Evolutionary conservation across 2,888 invertebrate genomes (phyloP), one percentile per base, ranked within the genome.

Genomic region (Andrena dorsata): DNA sequence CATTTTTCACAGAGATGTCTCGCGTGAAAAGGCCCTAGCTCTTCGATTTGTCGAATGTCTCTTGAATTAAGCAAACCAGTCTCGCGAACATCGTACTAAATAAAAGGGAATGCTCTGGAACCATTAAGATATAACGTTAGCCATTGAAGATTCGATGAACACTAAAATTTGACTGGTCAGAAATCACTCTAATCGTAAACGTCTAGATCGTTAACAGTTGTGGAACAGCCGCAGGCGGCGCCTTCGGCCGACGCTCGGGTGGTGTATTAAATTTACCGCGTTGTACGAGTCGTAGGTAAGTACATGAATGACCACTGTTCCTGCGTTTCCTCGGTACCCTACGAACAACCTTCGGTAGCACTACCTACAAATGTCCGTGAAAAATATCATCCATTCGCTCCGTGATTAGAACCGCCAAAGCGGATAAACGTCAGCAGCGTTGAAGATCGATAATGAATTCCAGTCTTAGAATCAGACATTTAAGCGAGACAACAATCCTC

Each of bases 171-270:
- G 65, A 49, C n/a, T 58, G 58, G 32, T n/a, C 30, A 65, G 64
- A 72, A 65, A 76, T 76, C 64, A 72, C 23, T n/a, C n/a, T 65
- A 76, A 72, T 72, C 76, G 76, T 65, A 65, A 76, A 76, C 26
- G 76, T 76, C 72, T 28, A 49, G 56, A 72, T 49, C 64, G 76
- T 65, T 72, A 72, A 72, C 56, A 23, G 13, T 72, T n/a, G 64
- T 16, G 30, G 41, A 76, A 71, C 51, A 56, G 16, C 71, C 20
- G 20, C 35, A 32, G 65, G 51, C 16, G 30, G 23, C 28, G 41
- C 58, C n/a, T 56, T 30, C 61, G 4, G 23, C 13, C 53, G 26
- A 56, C 30, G 23, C 2, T 13, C 13, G 35, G 10, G 13, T n/a
- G 23, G 5, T 16, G 30, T 56, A 32, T 70, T 70, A 70, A 56